phyloP scores from a whole-genome alignment of 92 coral and sea anemone genomes.

The Pocillopora meandrina region DNA sequence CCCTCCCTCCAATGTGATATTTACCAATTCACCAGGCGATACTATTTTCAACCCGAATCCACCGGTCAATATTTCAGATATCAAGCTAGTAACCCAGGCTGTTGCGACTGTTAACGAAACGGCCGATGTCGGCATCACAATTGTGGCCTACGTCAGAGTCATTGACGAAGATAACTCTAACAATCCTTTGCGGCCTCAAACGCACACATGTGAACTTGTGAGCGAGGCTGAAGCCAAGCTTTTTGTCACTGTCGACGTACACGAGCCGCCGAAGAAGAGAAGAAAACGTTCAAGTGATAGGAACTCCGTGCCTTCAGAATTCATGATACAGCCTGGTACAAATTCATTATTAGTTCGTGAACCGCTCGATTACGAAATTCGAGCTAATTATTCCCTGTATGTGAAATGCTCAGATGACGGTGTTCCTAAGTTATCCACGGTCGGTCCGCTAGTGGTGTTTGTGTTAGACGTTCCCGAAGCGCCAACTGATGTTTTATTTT shows the following conservation, averaged over 20 bases:
- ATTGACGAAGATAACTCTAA: slow-evolving; percentile 61
- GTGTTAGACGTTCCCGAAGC: slow-evolving; percentile 73
- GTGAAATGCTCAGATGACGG: slow-evolving; percentile 74
- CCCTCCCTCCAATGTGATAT: slow-evolving; percentile 56
- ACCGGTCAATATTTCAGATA: slow-evolving; percentile 43
- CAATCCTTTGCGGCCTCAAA: slow-evolving; percentile 60
- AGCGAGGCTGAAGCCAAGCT: slow-evolving; percentile 68
- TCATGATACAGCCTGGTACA: slow-evolving; percentile 74
- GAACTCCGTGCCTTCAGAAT: slow-evolving; percentile 50
- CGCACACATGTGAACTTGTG: slow-evolving; percentile 64
- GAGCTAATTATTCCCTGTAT: slow-evolving; percentile 54
- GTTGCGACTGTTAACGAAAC: slow-evolving; percentile 72
- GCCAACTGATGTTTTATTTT: slow-evolving; percentile 54
- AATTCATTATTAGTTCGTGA: slow-evolving; percentile 63
- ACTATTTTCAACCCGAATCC: slow-evolving; percentile 64
- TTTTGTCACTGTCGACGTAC: slow-evolving; percentile 51
- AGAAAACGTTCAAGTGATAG: slow-evolving; percentile 36
- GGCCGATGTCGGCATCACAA: slow-evolving; percentile 62
- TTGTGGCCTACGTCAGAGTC: slow-evolving; percentile 66
- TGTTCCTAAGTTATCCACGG: slow-evolving; percentile 58
- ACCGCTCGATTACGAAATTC: slow-evolving; percentile 57
- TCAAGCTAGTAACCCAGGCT: slow-evolving; percentile 49
- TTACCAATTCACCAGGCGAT: slow-evolving; percentile 65
- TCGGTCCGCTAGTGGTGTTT: slow-evolving; percentile 49
- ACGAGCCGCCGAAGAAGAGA: slow-evolving; percentile 42